Conservation (phyloP, 2,797 vertebrate genomes). For the Pygocentrus nattereri region DNA sequence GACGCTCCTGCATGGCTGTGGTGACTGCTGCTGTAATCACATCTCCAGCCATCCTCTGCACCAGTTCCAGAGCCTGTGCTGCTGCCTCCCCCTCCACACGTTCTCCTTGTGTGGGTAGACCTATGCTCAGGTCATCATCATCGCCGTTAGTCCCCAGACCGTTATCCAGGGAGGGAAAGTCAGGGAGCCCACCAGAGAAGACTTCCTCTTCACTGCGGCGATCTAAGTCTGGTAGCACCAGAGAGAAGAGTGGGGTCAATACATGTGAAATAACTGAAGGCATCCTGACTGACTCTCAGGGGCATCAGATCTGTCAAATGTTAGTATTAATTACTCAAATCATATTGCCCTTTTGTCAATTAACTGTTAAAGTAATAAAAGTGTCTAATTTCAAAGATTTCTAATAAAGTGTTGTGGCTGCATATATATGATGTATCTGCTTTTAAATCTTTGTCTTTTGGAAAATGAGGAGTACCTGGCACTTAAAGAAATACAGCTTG, state of each 20-base stretch:
- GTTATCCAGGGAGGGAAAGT: constrained; percentile 93
- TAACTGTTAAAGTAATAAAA: too few relatives aligned
- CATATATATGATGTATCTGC: too few relatives aligned
- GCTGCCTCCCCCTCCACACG: constrained; percentile 68
- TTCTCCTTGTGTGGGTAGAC: constrained; percentile 71
- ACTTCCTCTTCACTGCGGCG: constrained; percentile 87
- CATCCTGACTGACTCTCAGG: too few relatives aligned
- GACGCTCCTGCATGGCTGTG: constrained; percentile 89
- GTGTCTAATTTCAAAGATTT: too few relatives aligned
- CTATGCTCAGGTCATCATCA: constrained; percentile 87
- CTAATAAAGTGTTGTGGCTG: too few relatives aligned
- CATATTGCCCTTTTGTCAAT: too few relatives aligned
- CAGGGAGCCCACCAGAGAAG: constrained; percentile 86
- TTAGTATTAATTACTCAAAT: too few relatives aligned
- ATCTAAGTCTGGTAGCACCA: constrained; percentile 85
- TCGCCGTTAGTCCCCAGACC: constrained; percentile 86
- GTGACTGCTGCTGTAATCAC: constrained; percentile 87
- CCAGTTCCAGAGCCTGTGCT: constrained; percentile 78
- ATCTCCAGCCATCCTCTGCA: constrained; percentile 85
- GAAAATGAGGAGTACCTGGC: too few relatives aligned
- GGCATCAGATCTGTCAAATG: too few relatives aligned
- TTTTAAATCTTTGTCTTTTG: too few relatives aligned
- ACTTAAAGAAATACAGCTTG: too few relatives aligned
- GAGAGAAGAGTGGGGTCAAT: background rate
- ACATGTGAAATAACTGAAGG: too few relatives aligned